phyloP scores from a whole-genome alignment of 2,797 vertebrate genomes.

The Mastacembelus armatus region DNA sequence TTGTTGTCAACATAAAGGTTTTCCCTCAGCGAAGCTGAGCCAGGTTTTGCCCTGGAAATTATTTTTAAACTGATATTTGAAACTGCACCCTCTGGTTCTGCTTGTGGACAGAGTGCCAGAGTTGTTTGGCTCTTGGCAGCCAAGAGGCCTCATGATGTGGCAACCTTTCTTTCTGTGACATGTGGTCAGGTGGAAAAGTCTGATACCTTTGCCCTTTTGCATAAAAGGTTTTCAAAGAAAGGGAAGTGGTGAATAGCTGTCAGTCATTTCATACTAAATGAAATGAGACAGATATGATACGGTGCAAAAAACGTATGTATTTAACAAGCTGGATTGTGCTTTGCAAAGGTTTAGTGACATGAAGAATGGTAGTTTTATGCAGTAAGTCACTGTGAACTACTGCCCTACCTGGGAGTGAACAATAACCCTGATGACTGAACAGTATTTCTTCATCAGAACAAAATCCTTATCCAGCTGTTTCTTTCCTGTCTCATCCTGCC shows the following conservation, averaged over 20 bases:
- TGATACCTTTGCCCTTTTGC: slow-evolving; percentile 42
- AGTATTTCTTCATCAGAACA: slow-evolving; percentile 91
- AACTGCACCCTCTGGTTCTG: slow-evolving; percentile 66
- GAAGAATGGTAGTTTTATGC: background rate
- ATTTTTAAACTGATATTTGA: slow-evolving; percentile 87
- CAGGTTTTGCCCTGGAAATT: slow-evolving; percentile 51
- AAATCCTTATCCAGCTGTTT: slow-evolving; percentile 95
- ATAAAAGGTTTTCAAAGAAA: background rate
- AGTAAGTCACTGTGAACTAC: background rate
- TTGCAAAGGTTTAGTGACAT: too few species aligned
- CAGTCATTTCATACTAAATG: background rate
- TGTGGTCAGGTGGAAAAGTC: slow-evolving; percentile 17
- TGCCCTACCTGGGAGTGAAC: slow-evolving; percentile 92
- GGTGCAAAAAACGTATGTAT: background rate
- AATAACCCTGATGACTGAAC: slow-evolving; percentile 91
- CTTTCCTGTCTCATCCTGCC: slow-evolving; percentile 90
- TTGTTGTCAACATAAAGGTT: slow-evolving; percentile 41
- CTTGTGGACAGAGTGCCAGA: background rate
- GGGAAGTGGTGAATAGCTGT: background rate
- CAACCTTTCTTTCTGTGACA: slow-evolving; percentile 36
- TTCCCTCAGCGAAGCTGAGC: slow-evolving; percentile 26
- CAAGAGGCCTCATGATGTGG: slow-evolving; percentile 28
- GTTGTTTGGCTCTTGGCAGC: slow-evolving; percentile 22
- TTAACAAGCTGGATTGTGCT: background rate
- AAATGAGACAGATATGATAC: background rate